Evolutionary conservation across 2,888 invertebrate genomes (phyloP), one percentile per base, ranked within the genome.

Genomic region (Biston stratarius): DNA sequence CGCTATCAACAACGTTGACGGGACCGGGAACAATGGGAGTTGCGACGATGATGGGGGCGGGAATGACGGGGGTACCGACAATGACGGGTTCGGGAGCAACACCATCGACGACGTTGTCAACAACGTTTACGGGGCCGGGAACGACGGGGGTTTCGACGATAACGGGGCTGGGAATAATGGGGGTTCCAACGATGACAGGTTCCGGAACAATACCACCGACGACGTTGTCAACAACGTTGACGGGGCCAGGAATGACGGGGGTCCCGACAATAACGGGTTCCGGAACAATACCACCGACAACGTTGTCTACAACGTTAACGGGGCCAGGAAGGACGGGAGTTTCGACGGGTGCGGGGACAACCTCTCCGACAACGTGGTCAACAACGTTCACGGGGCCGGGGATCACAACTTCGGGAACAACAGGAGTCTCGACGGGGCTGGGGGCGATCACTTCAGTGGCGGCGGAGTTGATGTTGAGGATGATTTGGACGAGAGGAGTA

Each of bases 401-500:
- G 14, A 67, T 14, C 44, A 67, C 45, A 38, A 69, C 61, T 24
- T 66, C 74, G 36, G 70, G 70, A 42, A 67, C 51, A 24, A 60
- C 60, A 47, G 57, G 71, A 15, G 74, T 74, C 14, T 62, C 49
- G n/a, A 47, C 76, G 8, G 76, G 75, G 6, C 65, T 10, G 14
- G 77, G 73, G 0, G 58, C 63, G 55, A 69, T 49, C 59, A 73
- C 63, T 15, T 66, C 72, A 14, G 62, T 63, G 47, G 69, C 58
- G 45, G 64, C 71, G 48, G 64, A 56, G 72, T 83, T 79, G 72
- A 84, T 78, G 74, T 84, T 85, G 53, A 84, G 45, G 75, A 83
- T 82, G 69, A 84, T 82, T 71, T 84, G 83, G 55, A 85, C 71
- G 45, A 82, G 68, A 6, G 83, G 74, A 60, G 74, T 73, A 67